A percentile compares a stretch with the other conserved stretches of the same genome.
Conservation (phyloP, 2,113 vertebrate genomes). For the Rhynchopsitta pachyrhyncha region DNA sequence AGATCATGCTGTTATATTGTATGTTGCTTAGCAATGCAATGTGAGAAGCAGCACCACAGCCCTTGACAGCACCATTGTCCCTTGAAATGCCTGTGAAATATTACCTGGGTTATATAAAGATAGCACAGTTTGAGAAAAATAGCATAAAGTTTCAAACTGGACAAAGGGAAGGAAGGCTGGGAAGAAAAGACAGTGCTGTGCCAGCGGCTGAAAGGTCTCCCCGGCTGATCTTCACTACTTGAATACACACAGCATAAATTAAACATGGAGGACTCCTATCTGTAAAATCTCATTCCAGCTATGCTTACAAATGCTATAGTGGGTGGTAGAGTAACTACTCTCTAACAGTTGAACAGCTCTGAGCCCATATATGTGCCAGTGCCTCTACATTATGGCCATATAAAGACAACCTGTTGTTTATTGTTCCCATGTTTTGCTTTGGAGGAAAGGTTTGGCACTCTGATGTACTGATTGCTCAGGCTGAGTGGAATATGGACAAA, state of each 20-base stretch:
- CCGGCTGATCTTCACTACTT: background rate
- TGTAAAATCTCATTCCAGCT: background rate
- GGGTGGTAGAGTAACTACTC: background rate
- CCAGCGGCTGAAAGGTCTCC: background rate
- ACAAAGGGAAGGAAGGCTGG: constrained; percentile 6
- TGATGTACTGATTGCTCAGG: background rate
- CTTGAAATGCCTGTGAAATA: constrained; percentile 63
- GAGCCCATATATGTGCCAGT: background rate
- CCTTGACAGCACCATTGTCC: constrained; percentile 65
- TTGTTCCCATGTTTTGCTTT: background rate
- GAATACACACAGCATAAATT: background rate
- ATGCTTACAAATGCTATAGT: background rate
- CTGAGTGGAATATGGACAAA: background rate
- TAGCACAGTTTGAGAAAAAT: constrained; percentile 20
- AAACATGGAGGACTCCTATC: background rate
- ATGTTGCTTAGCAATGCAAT: constrained; percentile 70
- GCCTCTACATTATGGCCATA: background rate
- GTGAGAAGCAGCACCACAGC: constrained; percentile 63
- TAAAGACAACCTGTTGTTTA: background rate
- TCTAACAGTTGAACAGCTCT: background rate
- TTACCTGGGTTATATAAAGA: constrained; percentile 62
- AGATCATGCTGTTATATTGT: constrained; percentile 64
- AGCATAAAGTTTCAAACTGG: constrained; percentile 10
- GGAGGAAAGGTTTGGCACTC: background rate
- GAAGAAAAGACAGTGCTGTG: background rate